Conservation (phyloP, 2,888 invertebrate species). For the Charanyca ferruginea region DNA sequence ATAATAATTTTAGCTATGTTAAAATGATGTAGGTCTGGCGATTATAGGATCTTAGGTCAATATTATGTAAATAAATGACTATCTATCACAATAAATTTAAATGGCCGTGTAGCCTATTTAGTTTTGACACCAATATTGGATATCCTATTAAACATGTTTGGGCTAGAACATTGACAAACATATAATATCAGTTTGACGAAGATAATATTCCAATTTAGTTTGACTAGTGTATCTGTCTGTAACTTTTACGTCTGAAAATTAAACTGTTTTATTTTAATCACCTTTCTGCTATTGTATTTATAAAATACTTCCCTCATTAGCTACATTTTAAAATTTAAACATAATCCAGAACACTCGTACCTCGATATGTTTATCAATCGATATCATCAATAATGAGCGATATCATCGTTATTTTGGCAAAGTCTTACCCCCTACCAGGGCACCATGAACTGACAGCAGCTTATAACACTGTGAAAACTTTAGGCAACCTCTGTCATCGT, state of each 20-base stretch:
- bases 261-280: no score
- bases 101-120: constrained; percentile 27
- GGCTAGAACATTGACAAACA: constrained; percentile 17
- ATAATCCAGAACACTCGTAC: constrained; percentile 19
- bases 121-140: constrained; percentile 28
- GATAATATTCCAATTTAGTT: background rate
- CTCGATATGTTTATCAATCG: constrained; percentile 61
- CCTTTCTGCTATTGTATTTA: constrained; percentile 7
- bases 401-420: constrained; percentile 50
- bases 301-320: constrained; percentile 17
- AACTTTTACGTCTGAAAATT: no score
- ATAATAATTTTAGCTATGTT: background rate
- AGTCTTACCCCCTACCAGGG: constrained; percentile 37
- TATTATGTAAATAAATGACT: constrained; percentile 13
- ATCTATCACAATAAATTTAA: constrained; percentile 41
- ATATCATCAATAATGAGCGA: constrained; percentile 52
- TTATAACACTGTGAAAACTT: constrained; percentile 66
- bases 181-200: background rate
- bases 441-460: constrained; percentile 43
- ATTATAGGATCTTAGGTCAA: background rate
- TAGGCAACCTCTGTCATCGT: constrained; percentile 78
- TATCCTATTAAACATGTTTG: constrained; percentile 4
- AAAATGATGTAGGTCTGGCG: background rate
- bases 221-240: background rate
- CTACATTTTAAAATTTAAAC: constrained; percentile 7